Conservation (phyloP, 2,113 vertebrate genomes). For the Ceyx cyanopectus region DNA sequence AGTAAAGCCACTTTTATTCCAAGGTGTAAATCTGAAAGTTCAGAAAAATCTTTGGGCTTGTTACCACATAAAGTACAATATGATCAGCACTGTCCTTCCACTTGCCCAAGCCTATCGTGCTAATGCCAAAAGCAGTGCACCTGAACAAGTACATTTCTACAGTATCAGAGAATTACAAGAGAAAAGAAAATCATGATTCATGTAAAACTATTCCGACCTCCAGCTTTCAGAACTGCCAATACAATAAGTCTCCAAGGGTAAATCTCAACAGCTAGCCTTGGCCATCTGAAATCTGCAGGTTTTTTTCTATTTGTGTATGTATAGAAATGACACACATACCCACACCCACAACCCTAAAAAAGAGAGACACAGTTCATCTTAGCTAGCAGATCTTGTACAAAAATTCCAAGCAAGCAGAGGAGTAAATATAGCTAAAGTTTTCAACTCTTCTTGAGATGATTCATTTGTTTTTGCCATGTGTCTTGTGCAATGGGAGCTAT, state of each 20-base stretch:
- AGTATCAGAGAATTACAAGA: background rate
- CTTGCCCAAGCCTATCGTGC: background rate
- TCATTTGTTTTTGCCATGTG: background rate
- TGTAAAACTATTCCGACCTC: background rate
- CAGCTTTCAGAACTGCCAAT: background rate
- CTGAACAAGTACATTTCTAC: background rate
- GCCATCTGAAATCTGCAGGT: background rate
- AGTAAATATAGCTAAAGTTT: constrained; percentile 24
- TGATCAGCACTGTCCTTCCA: background rate
- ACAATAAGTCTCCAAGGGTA: background rate
- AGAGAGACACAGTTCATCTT: background rate
- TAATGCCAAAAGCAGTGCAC: background rate
- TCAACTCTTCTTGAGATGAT: background rate
- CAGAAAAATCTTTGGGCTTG: background rate
- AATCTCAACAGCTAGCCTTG: background rate
- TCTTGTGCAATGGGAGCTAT: background rate
- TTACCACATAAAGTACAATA: background rate
- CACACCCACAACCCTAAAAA: background rate
- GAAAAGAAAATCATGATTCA: background rate
- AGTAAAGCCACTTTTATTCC: constrained; percentile 29
- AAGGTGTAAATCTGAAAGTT: constrained; percentile 56
- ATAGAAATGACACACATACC: background rate
- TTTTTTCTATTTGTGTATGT: background rate
- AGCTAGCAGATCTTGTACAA: background rate
- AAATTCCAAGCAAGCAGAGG: background rate